Evolutionary conservation across 2,113 vertebrate genomes (phyloP), one percentile per base, ranked within the genome.

Genomic region (Spermophilus dauricus): DNA sequence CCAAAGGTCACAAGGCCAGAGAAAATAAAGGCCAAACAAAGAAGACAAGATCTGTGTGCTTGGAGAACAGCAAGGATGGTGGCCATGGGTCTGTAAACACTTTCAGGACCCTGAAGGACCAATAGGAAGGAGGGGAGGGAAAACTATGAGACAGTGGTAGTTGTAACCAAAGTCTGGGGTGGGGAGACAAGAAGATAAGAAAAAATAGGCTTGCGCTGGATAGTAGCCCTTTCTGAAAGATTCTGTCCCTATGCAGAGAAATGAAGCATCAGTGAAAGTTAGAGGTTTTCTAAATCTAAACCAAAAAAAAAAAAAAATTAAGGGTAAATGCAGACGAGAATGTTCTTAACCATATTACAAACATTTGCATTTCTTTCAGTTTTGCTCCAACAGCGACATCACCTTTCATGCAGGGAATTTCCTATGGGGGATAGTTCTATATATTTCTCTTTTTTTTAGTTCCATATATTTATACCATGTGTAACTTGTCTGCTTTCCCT

Each of bases 351-450:
- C 28, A 1, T 48, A 77, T 58, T 73, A 28, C 16, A 63, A 34
- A 32, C 5, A 84, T 97, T 97, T 93, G 88, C 56, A 70, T 96
- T 87, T 97, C 87, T 94, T 93, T 94, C 37, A n/a, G 39, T 91
- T 80, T 73, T 82, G 86, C 24, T 83, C 87, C 93, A 83, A 83
- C 20, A 83, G 93, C 80, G 86, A 18, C n/a, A 45, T 85, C 73
- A 13, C 20, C 63, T 58, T 87, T 87, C 73, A 77, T 73, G 58
- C 53, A 94, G 92, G 84, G 78, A 56, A 37, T 86, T 97, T 97
- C 86, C 91, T 87, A 17, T 13, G 30, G 63, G 95, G 63, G 84
- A 73, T 76, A 42, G 53, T 37, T 78, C 17, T 3, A 12, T 82
- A 32, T 0, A 11, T 84, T 84, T 65, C 76, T 70, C 67, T 70